Evolutionary conservation across 2,797 vertebrate genomes (phyloP).

Genomic region (Serranus cabrilla): DNA sequence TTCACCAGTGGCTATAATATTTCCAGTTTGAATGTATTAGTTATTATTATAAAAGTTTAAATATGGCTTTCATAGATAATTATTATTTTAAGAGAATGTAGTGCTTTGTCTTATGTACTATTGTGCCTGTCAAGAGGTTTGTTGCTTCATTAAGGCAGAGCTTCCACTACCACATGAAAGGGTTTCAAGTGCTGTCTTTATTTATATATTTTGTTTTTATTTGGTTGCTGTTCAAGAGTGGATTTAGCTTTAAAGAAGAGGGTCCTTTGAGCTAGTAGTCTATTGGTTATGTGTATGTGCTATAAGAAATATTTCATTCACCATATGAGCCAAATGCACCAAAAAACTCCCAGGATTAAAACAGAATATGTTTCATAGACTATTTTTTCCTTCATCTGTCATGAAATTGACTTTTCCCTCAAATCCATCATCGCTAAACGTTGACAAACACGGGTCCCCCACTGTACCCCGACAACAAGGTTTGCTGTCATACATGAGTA

Average conservation of each 20-base stretch:
- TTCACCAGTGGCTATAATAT: slow-evolving; percentile 12
- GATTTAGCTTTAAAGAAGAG: slow-evolving; percentile 10
- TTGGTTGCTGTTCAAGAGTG: not conserved
- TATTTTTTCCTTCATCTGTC: slow-evolving; percentile 28
- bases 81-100: slow-evolving; percentile 39
- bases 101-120: slow-evolving; percentile 31
- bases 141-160: slow-evolving; percentile 48
- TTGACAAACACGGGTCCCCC: slow-evolving; percentile 28
- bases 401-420: slow-evolving; percentile 28
- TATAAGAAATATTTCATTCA: not conserved
- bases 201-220: not conserved
- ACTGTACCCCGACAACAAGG: slow-evolving; percentile 22
- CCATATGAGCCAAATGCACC: not conserved
- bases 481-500: slow-evolving; percentile 45
- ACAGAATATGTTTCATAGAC: not conserved
- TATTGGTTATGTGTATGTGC: not conserved
- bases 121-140: slow-evolving; percentile 41
- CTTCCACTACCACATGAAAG: slow-evolving; percentile 24
- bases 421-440: slow-evolving; percentile 48
- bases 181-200: slow-evolving; percentile 18
- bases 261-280: slow-evolving; percentile 6
- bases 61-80: slow-evolving; percentile 38
- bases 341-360: not conserved
- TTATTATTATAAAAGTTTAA: slow-evolving; percentile 32
- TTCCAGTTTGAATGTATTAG: slow-evolving; percentile 10